These are phyloP conservation scores for Alosa alosa DNA, from an alignment of 2,113 vertebrate species.

Conservation along the genomic window DNA sequence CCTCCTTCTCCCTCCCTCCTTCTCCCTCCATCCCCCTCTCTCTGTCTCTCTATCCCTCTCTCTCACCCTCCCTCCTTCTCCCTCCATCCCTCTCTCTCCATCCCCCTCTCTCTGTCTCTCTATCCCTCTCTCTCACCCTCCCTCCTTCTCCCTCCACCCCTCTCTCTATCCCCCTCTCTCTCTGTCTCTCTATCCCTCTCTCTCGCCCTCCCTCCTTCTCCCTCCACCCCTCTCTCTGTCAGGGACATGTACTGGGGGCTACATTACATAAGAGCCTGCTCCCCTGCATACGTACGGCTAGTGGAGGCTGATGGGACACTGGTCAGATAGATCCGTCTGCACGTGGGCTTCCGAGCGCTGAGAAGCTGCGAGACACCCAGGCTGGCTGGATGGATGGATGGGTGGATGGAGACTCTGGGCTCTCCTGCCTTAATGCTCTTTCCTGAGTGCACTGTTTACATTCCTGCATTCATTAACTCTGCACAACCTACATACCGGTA, in stretches of 20 bases:
- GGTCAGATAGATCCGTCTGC: not conserved
- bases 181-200: not conserved
- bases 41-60: not conserved
- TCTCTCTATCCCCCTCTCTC: constrained; percentile 15
- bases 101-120: constrained; percentile 20
- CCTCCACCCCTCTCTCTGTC: constrained; percentile 7
- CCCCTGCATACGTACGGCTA: not conserved
- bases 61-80: not conserved
- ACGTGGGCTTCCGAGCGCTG: not conserved
- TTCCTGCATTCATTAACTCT: not conserved
- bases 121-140: not conserved
- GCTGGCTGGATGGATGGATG: not conserved
- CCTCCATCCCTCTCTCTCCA: not conserved
- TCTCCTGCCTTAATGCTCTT: not conserved
- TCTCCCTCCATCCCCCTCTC: constrained; percentile 13
- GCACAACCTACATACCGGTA: not conserved
- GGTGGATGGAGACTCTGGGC: not conserved
- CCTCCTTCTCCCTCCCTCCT: not conserved
- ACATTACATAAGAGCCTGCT: not conserved
- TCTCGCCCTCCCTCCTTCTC: not conserved
- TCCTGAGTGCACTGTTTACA: not conserved
- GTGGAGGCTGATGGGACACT: not conserved
- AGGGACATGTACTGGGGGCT: not conserved
- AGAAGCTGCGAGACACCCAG: not conserved
- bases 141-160: not conserved